Conservation (phyloP, 2,113 vertebrate species). For the Zosterops japonicus region DNA sequence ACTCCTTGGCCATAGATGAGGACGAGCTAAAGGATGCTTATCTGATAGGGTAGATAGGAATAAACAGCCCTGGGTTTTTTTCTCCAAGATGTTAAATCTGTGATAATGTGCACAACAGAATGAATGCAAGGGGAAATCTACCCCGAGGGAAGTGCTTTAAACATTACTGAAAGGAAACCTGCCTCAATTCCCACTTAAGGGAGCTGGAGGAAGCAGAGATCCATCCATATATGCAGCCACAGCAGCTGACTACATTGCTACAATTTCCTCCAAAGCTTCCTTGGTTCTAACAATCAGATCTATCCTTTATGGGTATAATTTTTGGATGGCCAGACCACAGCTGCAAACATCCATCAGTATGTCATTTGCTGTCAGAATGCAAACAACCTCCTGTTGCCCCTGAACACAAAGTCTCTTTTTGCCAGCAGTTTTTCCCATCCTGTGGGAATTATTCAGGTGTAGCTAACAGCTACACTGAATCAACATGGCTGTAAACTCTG, state of each 20-base stretch:
- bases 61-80: accelerated
- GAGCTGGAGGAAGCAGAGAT: background rate
- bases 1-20: background rate
- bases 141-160: background rate
- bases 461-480: background rate
- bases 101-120: background rate
- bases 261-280: background rate
- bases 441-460: background rate
- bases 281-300: background rate
- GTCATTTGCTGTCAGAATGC: background rate
- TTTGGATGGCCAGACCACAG: background rate
- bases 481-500: background rate
- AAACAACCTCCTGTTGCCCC: background rate
- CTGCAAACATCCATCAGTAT: background rate
- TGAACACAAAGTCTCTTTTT: background rate
- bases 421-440: background rate
- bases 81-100: background rate
- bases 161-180: background rate
- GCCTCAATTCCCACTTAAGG: background rate
- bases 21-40: background rate
- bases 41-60: background rate
- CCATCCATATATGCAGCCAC: background rate
- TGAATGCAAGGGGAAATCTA: background rate
- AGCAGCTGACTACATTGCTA: background rate
- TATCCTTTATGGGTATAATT: background rate